Conservation (phyloP, 2,113 vertebrate genomes). For the Dasyurus viverrinus region DNA sequence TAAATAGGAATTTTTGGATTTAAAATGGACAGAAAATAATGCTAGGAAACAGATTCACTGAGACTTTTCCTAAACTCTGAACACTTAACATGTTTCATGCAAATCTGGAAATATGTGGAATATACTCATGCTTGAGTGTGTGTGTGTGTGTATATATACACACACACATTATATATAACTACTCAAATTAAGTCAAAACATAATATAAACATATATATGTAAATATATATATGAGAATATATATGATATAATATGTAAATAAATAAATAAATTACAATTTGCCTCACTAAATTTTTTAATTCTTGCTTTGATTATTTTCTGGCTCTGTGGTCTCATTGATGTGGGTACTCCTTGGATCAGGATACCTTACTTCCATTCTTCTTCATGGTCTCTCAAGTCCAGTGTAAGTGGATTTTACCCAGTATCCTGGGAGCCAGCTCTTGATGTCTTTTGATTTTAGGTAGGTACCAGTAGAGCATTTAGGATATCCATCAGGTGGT, state of each 20-base stretch:
- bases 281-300: neutral
- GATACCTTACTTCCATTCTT: neutral
- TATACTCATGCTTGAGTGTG: neutral
- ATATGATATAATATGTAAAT: neutral
- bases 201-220: neutral
- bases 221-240: neutral
- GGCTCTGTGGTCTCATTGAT: neutral
- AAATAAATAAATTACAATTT: neutral
- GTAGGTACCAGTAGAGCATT: neutral
- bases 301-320: neutral
- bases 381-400: neutral
- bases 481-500: neutral
- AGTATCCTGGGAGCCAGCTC: neutral
- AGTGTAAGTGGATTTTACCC: neutral
- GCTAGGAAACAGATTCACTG: conserved; percentile 73
- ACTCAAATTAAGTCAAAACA: neutral
- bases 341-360: neutral
- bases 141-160: too few relatives aligned
- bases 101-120: neutral
- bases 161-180: too few relatives aligned
- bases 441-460: neutral
- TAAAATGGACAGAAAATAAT: conserved; percentile 77
- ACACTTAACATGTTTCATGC: neutral
- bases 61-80: conserved; percentile 29
- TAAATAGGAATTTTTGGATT: conserved; percentile 51